These are phyloP conservation scores for Rhodinocichla rosea DNA, from an alignment of 2,113 vertebrate species.

Conservation along the genomic window DNA sequence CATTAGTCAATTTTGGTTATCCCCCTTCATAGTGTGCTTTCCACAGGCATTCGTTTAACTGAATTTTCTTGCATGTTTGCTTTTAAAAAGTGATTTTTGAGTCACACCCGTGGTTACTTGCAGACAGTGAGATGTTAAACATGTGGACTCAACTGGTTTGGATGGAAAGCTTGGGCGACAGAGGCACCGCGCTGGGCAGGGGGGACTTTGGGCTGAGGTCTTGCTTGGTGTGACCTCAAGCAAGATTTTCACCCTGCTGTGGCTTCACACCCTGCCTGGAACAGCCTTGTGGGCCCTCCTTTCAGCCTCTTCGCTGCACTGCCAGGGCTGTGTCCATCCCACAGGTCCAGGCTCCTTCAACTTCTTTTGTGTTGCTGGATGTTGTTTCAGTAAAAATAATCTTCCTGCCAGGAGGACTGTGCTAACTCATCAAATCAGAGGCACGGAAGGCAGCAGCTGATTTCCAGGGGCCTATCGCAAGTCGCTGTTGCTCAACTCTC, in stretches of 20 bases:
- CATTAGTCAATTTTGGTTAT: background rate
- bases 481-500: background rate
- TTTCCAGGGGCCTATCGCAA: slow-evolving; percentile 10
- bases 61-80: background rate
- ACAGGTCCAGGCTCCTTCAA: background rate
- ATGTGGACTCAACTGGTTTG: background rate
- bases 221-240: background rate
- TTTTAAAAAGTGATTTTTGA: background rate
- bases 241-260: background rate
- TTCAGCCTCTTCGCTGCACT: fast-evolving
- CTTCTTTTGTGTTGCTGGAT: slow-evolving; percentile 37
- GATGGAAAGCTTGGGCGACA: background rate
- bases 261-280: background rate
- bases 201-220: background rate
- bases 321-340: background rate
- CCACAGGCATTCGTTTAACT: background rate
- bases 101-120: background rate
- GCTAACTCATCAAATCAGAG: slow-evolving; percentile 42
- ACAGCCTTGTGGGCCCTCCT: fast-evolving
- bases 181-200: fast-evolving
- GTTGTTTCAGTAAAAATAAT: slow-evolving; percentile 42
- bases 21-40: background rate
- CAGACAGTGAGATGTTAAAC: background rate
- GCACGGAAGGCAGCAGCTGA: slow-evolving; percentile 38
- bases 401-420: background rate